These are phyloP conservation scores for Protonemura montana DNA, from an alignment of 2,888 invertebrate genomes.

Conservation along the genomic window DNA sequence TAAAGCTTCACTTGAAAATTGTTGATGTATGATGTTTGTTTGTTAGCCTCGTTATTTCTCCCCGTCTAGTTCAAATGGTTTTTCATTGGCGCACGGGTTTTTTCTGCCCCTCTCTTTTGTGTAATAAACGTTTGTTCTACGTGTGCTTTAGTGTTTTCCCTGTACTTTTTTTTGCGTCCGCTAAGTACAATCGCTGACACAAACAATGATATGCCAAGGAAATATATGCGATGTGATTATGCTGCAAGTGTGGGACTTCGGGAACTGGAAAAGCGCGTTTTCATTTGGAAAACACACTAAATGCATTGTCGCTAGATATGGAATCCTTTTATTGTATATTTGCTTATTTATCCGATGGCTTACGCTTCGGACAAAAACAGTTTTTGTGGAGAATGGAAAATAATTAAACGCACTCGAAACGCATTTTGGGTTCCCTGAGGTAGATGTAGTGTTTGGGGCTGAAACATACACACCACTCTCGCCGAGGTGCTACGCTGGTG, in stretches of 20 bases:
- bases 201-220: not conserved
- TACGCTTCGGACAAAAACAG: not conserved
- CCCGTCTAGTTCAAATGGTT: conserved; percentile 18
- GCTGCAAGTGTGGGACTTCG: not conserved
- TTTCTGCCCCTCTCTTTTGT: conserved; percentile 28
- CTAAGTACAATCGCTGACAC: conserved; percentile 26
- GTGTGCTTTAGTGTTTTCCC: conserved; percentile 27
- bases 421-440: not conserved
- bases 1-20: conserved; percentile 13
- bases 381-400: not conserved
- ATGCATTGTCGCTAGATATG: not conserved
- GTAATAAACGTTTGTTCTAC: conserved; percentile 35
- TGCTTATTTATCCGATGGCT: not conserved
- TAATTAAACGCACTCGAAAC: not conserved
- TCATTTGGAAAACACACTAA: not conserved
- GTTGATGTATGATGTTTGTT: conserved; percentile 23
- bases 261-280: not conserved
- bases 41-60: conserved; percentile 26
- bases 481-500: not conserved
- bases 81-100: not conserved
- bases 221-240: not conserved
- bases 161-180: not conserved
- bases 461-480: not conserved
- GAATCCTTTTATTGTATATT: not conserved
- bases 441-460: not conserved